Evolutionary conservation across 2,113 vertebrate genomes (phyloP).

Genomic region (Myrmecophaga tridactyla): DNA sequence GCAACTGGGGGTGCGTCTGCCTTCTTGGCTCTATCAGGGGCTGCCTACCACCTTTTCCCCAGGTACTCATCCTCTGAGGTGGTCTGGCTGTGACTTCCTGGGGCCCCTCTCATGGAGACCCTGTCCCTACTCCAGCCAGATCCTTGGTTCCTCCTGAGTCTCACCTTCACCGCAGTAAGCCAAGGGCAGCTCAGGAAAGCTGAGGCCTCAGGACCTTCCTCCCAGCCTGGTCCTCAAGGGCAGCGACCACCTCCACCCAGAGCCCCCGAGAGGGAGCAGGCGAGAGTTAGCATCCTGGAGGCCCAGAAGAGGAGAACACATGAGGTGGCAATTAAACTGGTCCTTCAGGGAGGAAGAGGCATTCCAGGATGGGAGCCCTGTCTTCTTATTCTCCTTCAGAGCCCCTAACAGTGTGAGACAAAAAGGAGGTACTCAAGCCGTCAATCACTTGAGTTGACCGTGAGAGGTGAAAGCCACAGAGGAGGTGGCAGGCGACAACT

Average conservation of each 20-base stretch:
- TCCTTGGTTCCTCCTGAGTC: neutral
- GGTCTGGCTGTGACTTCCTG: neutral
- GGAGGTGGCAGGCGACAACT: neutral
- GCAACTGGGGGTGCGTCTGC: neutral
- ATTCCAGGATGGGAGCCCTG: no score
- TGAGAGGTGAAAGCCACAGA: neutral
- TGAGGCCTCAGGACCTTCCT: neutral
- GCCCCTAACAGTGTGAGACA: no score
- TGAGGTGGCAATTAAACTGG: neutral
- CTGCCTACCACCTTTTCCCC: neutral
- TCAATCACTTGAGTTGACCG: rapidly evolving
- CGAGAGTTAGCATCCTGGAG: neutral
- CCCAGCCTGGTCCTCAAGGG: neutral
- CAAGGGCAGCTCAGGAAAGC: neutral
- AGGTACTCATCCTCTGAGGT: neutral
- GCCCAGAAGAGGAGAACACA: neutral
- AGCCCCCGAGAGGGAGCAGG: neutral
- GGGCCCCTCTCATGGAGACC: neutral
- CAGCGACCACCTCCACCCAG: neutral
- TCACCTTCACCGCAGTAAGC: neutral
- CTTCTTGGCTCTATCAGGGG: neutral
- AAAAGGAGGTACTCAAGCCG: neutral
- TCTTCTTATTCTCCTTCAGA: neutral
- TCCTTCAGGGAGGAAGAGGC: neutral
- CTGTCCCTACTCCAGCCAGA: neutral